phyloP scores from a whole-genome alignment of 2,888 invertebrate species.

The Callyntrura guangdongensis region DNA sequence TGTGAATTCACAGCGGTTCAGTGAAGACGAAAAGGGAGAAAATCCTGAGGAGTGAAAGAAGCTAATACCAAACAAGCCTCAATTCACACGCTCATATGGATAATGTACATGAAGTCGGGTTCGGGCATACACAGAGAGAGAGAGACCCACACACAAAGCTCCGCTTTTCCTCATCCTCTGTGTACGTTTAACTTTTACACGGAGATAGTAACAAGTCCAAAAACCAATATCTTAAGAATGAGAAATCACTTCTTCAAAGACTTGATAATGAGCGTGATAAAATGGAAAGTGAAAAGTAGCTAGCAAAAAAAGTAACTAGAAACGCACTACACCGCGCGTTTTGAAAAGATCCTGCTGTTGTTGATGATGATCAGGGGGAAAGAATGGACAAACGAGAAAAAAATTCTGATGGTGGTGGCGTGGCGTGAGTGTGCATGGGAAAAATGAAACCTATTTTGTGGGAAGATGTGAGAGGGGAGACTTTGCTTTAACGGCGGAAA shows the following conservation, averaged over 20 bases:
- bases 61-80: slow-evolving; percentile 34
- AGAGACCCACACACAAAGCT: background rate
- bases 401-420: background rate
- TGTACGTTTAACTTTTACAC: background rate
- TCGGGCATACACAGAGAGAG: background rate
- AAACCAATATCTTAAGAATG: slow-evolving; percentile 58
- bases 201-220: slow-evolving; percentile 37
- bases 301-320: background rate
- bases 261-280: slow-evolving; percentile 63
- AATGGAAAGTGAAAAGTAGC: slow-evolving; percentile 46
- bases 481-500: slow-evolving; percentile 5
- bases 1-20: slow-evolving; percentile 44
- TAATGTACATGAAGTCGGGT: background rate
- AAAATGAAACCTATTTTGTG: slow-evolving; percentile 12
- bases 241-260: slow-evolving; percentile 62
- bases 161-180: slow-evolving; percentile 14
- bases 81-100: slow-evolving; percentile 31
- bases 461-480: background rate
- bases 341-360: slow-evolving; percentile 23
- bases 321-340: background rate
- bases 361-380: slow-evolving; percentile 4
- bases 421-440: background rate
- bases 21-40: slow-evolving; percentile 52
- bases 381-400: background rate
- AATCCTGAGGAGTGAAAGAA: slow-evolving; percentile 50